Evolutionary conservation across 2,113 vertebrate species (phyloP).

Genomic region (Callocephalon fimbriatum): DNA sequence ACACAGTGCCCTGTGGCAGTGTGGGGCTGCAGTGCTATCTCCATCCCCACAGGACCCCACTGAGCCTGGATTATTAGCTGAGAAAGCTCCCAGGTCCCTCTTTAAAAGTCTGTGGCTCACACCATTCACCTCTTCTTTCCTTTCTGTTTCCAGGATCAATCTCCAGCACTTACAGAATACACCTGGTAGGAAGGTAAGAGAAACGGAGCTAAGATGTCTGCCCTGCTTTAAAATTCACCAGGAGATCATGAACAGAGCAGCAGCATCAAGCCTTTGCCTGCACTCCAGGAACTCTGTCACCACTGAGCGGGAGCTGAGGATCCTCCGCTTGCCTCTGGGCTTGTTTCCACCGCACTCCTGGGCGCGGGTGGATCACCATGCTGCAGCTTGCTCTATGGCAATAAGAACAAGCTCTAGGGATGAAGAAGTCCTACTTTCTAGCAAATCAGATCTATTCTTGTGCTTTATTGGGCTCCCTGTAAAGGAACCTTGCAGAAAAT

Average conservation of each 20-base stretch:
- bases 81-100: background rate
- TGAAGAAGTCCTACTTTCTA: constrained; percentile 34
- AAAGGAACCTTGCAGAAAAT: background rate
- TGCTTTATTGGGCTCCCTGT: background rate
- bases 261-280: background rate
- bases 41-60: background rate
- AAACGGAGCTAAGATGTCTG: accelerated
- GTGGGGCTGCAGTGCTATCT: background rate
- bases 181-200: background rate
- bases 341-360: background rate
- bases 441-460: constrained; percentile 13
- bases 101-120: background rate
- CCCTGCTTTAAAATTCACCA: background rate
- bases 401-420: background rate
- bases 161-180: background rate
- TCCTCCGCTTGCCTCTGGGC: background rate
- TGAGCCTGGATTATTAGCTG: background rate
- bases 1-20: background rate
- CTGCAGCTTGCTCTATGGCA: background rate
- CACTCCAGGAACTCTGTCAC: background rate
- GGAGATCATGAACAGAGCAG: background rate
- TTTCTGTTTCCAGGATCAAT: background rate
- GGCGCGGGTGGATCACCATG: background rate
- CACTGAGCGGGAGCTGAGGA: background rate
- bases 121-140: background rate